Evolutionary conservation across 2,113 vertebrate genomes (phyloP), one percentile per base, ranked within the genome.

Genomic region (Scartelaos histophorus): DNA sequence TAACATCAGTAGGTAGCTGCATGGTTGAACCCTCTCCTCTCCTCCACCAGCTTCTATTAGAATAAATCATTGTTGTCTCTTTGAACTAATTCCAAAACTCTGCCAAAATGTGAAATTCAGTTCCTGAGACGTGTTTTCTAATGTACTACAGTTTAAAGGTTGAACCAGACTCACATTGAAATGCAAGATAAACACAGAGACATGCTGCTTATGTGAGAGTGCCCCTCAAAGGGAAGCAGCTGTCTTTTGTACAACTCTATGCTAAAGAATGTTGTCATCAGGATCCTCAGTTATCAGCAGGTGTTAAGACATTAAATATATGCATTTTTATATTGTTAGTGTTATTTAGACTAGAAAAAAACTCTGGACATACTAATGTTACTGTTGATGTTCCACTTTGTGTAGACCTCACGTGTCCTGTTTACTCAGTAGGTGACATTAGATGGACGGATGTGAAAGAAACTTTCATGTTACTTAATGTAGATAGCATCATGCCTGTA

Each of bases 401-500:
- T 58, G 49, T 16, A 54, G 51, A 24, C 66, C 12, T n/a, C 34
- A 71, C 5, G 21, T 67, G 29, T 70, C 17, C 16, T 51, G 54
- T 70, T 66, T 68, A 66, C 19, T 12, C 62, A 65, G 57, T 70
- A 58, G 43, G 60, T 70, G 21, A 75, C 13, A 60, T 77, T 49
- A 75, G 43, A 69, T 74, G 15, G 73, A 72, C 21, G 57, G 74
- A 46, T 88, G 88, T 90, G 83, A 89, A n/a, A 91, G 80, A 87
- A 70, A 19, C 45, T 34, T 71, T 77, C 76, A 43, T 38, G 17
- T 0, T 88, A 81, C 81, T 24, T 67, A 68, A 66, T 90, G 89
- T 90, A 89, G 87, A 88, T 88, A 87, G 67, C 69, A 2, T 71
- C 71, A 53, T 65, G 74, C 68, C 82, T 77, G 90, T 90, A 89